Evolutionary conservation across 2,797 vertebrate genomes (phyloP).

Genomic region (Trachops cirrhosus): DNA sequence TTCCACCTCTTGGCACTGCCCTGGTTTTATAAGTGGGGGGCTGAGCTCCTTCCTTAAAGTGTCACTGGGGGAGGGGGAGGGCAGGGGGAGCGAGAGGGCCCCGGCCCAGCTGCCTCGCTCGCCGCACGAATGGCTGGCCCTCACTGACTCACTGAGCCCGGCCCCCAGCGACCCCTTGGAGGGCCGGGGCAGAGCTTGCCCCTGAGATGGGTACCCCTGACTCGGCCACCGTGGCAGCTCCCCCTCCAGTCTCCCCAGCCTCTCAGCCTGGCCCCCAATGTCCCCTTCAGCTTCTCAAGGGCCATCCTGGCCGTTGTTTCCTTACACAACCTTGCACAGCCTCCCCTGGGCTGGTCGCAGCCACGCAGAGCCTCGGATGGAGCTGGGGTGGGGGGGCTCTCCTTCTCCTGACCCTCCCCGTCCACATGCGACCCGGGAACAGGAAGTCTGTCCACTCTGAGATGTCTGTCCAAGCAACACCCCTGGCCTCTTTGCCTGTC

Average conservation of each 20-base stretch:
- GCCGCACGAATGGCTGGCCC: not conserved
- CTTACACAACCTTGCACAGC: too few relatives aligned
- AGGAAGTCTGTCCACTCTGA: too few relatives aligned
- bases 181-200: not conserved
- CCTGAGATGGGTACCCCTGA: not conserved
- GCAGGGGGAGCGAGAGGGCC: too few relatives aligned
- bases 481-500: fast-evolving
- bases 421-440: fast-evolving
- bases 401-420: not conserved
- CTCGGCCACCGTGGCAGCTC: fast-evolving
- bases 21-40: not conserved
- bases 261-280: not conserved
- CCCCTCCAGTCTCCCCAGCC: not conserved
- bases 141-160: not conserved
- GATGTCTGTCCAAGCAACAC: not conserved
- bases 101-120: not conserved
- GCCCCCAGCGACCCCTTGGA: not conserved
- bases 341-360: fast-evolving
- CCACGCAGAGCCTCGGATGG: fast-evolving
- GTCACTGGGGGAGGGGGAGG: not conserved
- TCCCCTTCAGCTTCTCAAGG: not conserved
- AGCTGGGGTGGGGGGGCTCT: fast-evolving
- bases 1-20: not conserved
- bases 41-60: not conserved
- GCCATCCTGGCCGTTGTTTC: fast-evolving